phyloP scores from a whole-genome alignment of 2,888 invertebrate species.

The Oscheius myriophilus region DNA sequence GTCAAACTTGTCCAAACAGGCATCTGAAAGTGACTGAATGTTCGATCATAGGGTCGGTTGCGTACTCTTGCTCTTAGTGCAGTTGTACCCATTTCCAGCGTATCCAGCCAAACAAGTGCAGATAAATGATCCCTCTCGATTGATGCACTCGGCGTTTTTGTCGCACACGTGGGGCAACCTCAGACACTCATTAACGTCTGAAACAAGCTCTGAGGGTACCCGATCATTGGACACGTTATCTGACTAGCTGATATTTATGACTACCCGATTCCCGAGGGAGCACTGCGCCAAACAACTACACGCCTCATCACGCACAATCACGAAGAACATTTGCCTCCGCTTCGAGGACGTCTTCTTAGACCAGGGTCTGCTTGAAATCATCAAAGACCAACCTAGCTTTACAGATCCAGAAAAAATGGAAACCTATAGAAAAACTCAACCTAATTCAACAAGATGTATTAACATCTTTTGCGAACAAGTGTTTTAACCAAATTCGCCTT shows the following conservation, averaged over 20 bases:
- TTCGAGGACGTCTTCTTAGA: neutral
- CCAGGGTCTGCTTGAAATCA: too few species aligned
- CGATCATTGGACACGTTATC: conserved; percentile 19
- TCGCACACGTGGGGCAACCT: conserved; percentile 58
- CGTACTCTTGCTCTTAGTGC: conserved; percentile 60
- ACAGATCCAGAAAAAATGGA: neutral
- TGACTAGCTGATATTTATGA: conserved; percentile 30
- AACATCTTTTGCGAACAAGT: neutral
- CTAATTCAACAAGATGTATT: too few species aligned
- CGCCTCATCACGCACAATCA: conserved; percentile 9
- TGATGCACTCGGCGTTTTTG: conserved; percentile 63
- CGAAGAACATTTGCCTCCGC: neutral
- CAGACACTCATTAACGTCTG: conserved; percentile 67
- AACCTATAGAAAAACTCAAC: neutral
- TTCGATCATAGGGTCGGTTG: neutral
- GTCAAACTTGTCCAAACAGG: conserved; percentile 66
- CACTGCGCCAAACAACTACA: conserved; percentile 6
- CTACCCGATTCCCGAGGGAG: conserved; percentile 20
- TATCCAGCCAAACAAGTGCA: conserved; percentile 63
- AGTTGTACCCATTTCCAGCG: conserved; percentile 67
- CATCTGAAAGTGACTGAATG: conserved; percentile 38
- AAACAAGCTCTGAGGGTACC: conserved; percentile 17
- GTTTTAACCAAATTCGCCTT: neutral
- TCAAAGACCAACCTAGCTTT: too few species aligned
- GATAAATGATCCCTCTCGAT: conserved; percentile 59